These are phyloP conservation scores for Danionella cerebrum DNA, from an alignment of 2,113 vertebrate genomes.

Conservation along the genomic window DNA sequence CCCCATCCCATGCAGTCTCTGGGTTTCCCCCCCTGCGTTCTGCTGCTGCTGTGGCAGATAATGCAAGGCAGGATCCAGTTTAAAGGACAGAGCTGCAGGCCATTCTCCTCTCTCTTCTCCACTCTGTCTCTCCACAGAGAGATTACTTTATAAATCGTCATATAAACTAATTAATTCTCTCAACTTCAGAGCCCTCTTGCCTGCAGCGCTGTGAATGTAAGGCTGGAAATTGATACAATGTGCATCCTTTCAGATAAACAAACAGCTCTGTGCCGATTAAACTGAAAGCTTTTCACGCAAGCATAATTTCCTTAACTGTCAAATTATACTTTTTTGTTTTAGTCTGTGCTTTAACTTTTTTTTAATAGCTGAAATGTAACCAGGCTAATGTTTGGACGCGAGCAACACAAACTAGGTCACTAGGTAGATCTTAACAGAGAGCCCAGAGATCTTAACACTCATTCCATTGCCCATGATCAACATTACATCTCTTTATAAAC, in stretches of 20 bases:
- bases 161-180: slow-evolving; percentile 97
- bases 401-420: slow-evolving; percentile 31
- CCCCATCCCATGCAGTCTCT: background rate
- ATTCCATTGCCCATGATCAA: too few species aligned
- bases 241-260: slow-evolving; percentile 98
- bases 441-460: too few species aligned
- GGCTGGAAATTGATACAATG: slow-evolving; percentile 85
- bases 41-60: slow-evolving; percentile 46
- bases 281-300: slow-evolving; percentile 34
- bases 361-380: slow-evolving; percentile 10
- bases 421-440: too few species aligned
- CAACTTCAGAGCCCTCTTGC: slow-evolving; percentile 86
- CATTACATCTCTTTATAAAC: too few species aligned
- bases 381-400: slow-evolving; percentile 30
- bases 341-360: slow-evolving; percentile 34
- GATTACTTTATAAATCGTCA: slow-evolving; percentile 77
- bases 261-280: slow-evolving; percentile 63
- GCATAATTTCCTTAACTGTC: slow-evolving; percentile 50
- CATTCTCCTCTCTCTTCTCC: slow-evolving; percentile 18
- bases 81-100: slow-evolving; percentile 47
- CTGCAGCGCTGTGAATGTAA: slow-evolving; percentile 73
- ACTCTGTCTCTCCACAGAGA: slow-evolving; percentile 51
- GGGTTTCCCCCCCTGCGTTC: too few species aligned
- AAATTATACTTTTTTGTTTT: slow-evolving; percentile 51
- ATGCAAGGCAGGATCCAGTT: slow-evolving; percentile 46